These are phyloP conservation scores for Helicoverpa zea DNA, from an alignment of 1,140 invertebrate species.

Conservation along the genomic window DNA sequence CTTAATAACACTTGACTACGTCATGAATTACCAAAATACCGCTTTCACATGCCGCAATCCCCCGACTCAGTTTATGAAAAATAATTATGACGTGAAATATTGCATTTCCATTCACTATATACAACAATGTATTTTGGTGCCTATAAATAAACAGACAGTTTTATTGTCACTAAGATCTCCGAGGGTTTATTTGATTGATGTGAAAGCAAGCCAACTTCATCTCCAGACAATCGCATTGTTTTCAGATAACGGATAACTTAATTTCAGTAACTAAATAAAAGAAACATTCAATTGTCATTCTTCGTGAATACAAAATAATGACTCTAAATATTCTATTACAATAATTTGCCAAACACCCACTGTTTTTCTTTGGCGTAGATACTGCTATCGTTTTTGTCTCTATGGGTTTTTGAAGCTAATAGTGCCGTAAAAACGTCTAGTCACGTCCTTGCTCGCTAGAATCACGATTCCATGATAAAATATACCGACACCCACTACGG, in stretches of 20 bases:
- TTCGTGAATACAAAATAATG: neutral
- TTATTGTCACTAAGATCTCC: neutral
- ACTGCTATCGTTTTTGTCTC: neutral
- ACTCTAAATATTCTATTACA: neutral
- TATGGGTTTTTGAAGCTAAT: conserved; percentile 24
- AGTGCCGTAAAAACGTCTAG: conserved; percentile 27
- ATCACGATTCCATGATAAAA: conserved; percentile 31
- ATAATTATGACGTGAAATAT: conserved; percentile 22
- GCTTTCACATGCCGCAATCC: neutral
- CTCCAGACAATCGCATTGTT: conserved; percentile 3
- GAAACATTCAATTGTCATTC: neutral
- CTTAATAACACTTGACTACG: conserved; percentile 1
- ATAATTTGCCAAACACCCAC: neutral
- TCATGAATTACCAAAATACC: conserved; percentile 7
- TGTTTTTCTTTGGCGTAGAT: neutral
- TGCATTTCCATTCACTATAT: conserved; percentile 8
- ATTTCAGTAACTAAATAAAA: conserved; percentile 11
- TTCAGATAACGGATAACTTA: neutral
- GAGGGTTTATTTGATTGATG: neutral
- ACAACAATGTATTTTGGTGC: neutral
- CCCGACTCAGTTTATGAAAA: conserved; percentile 14
- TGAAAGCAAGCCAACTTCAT: neutral
- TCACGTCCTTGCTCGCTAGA: conserved; percentile 32
- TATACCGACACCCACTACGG: conserved; percentile 21
- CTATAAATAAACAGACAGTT: neutral